A percentile compares a stretch with the other conserved stretches of the same genome.
Conservation (phyloP, 2,888 invertebrate genomes). For the Scaptomyza cyrtandrae region DNA sequence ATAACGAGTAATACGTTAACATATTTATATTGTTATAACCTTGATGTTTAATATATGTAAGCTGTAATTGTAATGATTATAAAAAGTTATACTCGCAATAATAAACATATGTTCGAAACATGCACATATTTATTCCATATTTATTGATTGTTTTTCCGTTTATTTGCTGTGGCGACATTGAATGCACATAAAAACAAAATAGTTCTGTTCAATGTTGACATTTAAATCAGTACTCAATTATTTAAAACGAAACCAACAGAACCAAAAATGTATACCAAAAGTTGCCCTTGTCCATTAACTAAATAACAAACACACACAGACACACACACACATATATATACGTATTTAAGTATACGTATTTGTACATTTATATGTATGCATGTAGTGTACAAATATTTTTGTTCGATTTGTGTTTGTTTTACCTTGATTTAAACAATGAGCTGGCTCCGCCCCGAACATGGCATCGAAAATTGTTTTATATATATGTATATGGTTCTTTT, state of each 20-base stretch:
- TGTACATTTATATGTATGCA: constrained; percentile 7
- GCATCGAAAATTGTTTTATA: constrained; percentile 47
- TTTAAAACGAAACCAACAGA: constrained; percentile 56
- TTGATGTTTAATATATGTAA: background rate
- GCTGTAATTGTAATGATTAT: background rate
- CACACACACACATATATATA: constrained; percentile 4
- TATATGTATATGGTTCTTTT: constrained; percentile 16
- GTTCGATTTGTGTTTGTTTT: constrained; percentile 77
- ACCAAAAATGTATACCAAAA: constrained; percentile 28
- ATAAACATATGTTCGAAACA: no score
- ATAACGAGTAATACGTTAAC: no score
- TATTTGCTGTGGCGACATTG: constrained; percentile 28
- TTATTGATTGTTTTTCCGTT: constrained; percentile 23
- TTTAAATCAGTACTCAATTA: constrained; percentile 73
- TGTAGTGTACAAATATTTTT: constrained; percentile 72
- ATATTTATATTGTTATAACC: background rate
- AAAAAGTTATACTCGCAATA: no score
- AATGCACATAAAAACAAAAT: constrained; percentile 25
- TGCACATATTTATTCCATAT: background rate
- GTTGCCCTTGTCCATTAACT: constrained; percentile 33
- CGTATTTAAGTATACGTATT: background rate
- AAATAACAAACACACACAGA: constrained; percentile 29
- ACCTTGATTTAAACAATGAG: constrained; percentile 73
- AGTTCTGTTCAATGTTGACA: constrained; percentile 63
- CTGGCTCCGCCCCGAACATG: constrained; percentile 76